Conservation (phyloP, 2,113 vertebrate species). For the Mastomys natalensis region DNA sequence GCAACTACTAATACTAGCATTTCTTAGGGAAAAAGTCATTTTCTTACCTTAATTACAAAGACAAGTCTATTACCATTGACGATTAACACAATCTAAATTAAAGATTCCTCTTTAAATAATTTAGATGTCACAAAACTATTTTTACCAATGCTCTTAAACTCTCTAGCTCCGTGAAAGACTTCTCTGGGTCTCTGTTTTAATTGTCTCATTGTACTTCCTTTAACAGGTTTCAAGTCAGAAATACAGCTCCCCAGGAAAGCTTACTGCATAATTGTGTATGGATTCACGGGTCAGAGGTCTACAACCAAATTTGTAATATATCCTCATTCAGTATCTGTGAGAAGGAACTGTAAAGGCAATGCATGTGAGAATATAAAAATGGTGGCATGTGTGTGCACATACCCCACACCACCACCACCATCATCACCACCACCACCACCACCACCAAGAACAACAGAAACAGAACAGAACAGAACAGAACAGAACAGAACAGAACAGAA, state of each 20-base stretch:
- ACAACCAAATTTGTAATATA: slow-evolving; percentile 48
- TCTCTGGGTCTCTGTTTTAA: neutral
- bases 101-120: neutral
- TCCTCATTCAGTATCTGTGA: slow-evolving; percentile 70
- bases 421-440: too few relatives aligned
- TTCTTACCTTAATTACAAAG: neutral
- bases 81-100: neutral
- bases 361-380: neutral
- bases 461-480: neutral
- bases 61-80: neutral
- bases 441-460: neutral
- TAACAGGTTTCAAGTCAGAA: slow-evolving; percentile 73
- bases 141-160: neutral
- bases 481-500: too few relatives aligned
- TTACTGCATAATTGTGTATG: slow-evolving; percentile 64
- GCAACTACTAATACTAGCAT: neutral
- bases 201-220: neutral
- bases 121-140: neutral
- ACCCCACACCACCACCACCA: too few relatives aligned
- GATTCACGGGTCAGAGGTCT: slow-evolving; percentile 64
- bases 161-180: neutral
- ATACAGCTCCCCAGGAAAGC: slow-evolving; percentile 12
- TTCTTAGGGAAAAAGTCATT: neutral
- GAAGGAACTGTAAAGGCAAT: neutral
- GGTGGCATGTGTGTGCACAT: neutral